Base-by-base conservation (phyloP, 2,888 invertebrate species). In the Carcina quercana region DNA sequence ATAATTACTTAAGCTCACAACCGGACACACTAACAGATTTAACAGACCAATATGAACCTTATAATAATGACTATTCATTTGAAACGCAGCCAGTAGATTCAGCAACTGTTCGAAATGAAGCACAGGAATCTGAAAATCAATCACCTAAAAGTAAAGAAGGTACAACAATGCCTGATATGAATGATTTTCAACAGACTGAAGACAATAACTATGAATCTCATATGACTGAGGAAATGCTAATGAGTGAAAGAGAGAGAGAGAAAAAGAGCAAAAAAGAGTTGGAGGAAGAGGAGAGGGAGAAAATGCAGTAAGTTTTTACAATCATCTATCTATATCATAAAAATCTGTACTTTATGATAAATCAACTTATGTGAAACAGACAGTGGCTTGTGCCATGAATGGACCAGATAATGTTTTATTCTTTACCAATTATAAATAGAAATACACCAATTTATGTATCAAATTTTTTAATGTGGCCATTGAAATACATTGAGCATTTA, bases 201-300 rank as follows among this genome's bases (percentile, higher is more conserved):
- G 40, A 47, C 21, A 17, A 17, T 17, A 53, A 53, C 42, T 60
- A 64, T 60, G 74, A 75, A 41, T 62, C 65, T 52, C 69, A 70
- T 37, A 76, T 64, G 37, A 61, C 69, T 14, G 80, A 83, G 27
- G 80, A 84, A 40, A 67, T 72, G 55, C 43, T 74, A 8, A 70
- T 82, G 59, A 82, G 67, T 65, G 83, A 86, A 36, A 86, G 86
- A 37, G 89, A 88, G 56, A 89, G 89, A 54, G 92, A 91, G 55
- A 87, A 86, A 31, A 91, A 89, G 70, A 90, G 88, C 53, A 92
- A 92, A 73, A 92, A 89, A 40, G 95, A 96, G 70, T 63, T 95
- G 6, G 96, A 97, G 68, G 96, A 97, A 65, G 97, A 97, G 59
- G 97, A 97, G 65, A 80, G 97, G 38, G 95, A 97, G 63, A 95